Conservation (phyloP, 2,888 invertebrate species). For the Thymelicus lineola region DNA sequence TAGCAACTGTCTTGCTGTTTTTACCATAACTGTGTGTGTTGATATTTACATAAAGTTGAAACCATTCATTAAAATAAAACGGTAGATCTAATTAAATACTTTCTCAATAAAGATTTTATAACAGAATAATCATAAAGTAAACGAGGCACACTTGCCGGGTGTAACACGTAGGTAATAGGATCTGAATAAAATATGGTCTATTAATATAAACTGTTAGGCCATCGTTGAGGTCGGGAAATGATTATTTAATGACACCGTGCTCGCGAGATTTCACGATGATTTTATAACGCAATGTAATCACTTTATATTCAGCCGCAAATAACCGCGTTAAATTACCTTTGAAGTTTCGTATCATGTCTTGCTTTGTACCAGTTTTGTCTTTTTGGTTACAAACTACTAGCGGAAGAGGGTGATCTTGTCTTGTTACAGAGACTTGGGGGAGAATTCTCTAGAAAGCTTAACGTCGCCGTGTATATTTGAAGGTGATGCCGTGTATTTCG, state of each 20-base stretch:
- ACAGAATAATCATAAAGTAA: conserved; percentile 18
- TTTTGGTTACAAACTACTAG: neutral
- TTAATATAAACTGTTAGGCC: conserved; percentile 39
- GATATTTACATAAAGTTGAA: neutral
- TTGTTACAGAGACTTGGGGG: no score
- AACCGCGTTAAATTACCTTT: conserved; percentile 45
- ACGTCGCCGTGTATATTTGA: no score
- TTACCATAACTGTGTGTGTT: no score
- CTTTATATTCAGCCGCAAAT: conserved; percentile 50
- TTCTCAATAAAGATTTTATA: conserved; percentile 1
- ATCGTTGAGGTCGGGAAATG: conserved; percentile 41
- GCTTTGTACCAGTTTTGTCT: conserved; percentile 10
- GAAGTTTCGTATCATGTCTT: conserved; percentile 20
- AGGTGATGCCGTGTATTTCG: no score
- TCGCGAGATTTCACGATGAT: conserved; percentile 52
- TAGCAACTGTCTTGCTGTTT: no score
- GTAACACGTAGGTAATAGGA: conserved; percentile 17
- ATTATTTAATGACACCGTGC: conserved; percentile 50
- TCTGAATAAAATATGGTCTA: conserved; percentile 34
- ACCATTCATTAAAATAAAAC: conserved; percentile 3
- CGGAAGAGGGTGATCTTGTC: neutral
- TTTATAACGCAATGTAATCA: conserved; percentile 48
- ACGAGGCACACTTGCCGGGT: conserved; percentile 7
- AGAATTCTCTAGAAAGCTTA: no score
- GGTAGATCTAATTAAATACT: neutral